Evolutionary conservation across 2,888 invertebrate genomes (phyloP).

Genomic region (Drepanosiphum platanoidis): DNA sequence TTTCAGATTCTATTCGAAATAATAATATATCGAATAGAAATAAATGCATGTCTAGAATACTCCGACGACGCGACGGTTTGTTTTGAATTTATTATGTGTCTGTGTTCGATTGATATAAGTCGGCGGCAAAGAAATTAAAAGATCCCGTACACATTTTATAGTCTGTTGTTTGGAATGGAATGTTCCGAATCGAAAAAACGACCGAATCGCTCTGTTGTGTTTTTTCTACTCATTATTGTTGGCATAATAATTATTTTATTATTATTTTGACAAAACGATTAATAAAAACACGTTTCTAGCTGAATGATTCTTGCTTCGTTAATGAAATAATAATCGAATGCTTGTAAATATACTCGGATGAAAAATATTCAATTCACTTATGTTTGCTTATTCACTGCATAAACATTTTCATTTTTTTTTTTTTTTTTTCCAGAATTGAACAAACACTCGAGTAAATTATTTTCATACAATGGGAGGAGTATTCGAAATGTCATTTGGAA

Average conservation of each 20-base stretch:
- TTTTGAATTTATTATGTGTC: background rate
- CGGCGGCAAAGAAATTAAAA: too few species aligned
- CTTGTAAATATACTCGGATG: background rate
- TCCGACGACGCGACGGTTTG: background rate
- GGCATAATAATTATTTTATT: too few species aligned
- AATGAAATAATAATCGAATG: background rate
- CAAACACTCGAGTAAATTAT: conserved; percentile 16
- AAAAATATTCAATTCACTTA: background rate
- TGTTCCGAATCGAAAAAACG: too few species aligned
- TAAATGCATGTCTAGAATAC: background rate
- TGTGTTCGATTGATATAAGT: background rate
- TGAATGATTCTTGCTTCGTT: background rate
- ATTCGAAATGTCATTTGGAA: background rate
- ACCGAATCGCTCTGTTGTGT: too few species aligned
- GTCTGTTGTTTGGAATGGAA: too few species aligned
- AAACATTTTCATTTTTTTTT: conserved; percentile 8
- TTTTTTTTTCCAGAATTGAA: background rate
- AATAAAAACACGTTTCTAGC: too few species aligned
- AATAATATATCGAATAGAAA: background rate
- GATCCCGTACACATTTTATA: too few species aligned
- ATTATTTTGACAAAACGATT: too few species aligned
- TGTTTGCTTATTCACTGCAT: background rate
- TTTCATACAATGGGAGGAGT: background rate
- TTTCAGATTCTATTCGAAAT: background rate
- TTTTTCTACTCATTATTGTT: too few species aligned